These are phyloP conservation scores for Holacanthus passer DNA, from an alignment of 2,113 vertebrate species.

Conservation along the genomic window DNA sequence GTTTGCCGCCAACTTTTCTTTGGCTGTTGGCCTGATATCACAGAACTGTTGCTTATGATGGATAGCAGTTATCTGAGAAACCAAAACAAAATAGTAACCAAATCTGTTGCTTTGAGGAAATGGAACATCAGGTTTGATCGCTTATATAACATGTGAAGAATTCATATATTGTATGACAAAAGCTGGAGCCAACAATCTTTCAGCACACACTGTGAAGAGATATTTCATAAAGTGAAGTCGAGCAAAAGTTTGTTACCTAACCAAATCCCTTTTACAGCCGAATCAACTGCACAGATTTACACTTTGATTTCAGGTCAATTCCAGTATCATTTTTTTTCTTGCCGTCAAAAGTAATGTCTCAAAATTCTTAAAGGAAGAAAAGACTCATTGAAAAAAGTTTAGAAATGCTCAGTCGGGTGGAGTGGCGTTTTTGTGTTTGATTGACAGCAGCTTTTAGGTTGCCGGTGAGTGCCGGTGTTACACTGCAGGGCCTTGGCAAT, in stretches of 20 bases:
- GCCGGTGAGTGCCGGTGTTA: not conserved
- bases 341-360: not conserved
- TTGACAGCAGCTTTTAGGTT: not conserved
- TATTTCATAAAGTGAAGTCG: not conserved
- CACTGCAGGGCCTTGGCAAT: not conserved
- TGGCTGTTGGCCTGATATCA: constrained; percentile 42
- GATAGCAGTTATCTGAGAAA: constrained; percentile 13
- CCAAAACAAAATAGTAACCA: constrained; percentile 22
- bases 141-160: not conserved
- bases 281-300: not conserved
- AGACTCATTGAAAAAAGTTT: not conserved
- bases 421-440: not conserved
- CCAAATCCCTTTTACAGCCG: not conserved
- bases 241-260: not conserved
- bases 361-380: not conserved
- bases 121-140: not conserved
- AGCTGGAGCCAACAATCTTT: not conserved
- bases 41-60: constrained; percentile 44
- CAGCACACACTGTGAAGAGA: not conserved
- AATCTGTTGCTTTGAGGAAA: constrained; percentile 6
- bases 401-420: not conserved
- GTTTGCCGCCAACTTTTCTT: constrained; percentile 36
- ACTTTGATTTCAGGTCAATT: not conserved
- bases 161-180: not conserved
- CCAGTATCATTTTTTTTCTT: not conserved